Conservation (phyloP, 2,888 invertebrate genomes). For the Octodonta nipae region DNA sequence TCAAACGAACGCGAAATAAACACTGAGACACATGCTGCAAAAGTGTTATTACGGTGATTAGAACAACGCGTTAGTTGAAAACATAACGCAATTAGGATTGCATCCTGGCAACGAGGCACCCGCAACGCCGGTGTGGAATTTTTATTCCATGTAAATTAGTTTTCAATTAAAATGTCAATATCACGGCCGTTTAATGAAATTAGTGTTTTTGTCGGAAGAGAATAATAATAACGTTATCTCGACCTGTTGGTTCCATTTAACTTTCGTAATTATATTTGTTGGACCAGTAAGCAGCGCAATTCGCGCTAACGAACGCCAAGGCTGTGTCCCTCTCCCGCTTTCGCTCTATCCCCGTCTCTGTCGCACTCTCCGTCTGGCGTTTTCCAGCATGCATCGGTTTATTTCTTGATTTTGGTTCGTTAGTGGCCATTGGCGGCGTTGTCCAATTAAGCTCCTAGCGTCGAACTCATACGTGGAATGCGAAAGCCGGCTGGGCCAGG, state of each 20-base stretch:
- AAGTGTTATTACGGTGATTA: no score
- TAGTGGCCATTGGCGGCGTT: conserved; percentile 5
- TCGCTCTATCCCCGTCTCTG: no score
- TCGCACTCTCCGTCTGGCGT: neutral
- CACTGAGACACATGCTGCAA: no score
- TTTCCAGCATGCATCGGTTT: neutral
- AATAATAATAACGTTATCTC: conserved; percentile 24
- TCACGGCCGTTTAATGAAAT: conserved; percentile 32
- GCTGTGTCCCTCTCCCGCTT: conserved; percentile 2
- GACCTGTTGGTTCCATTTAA: conserved; percentile 29
- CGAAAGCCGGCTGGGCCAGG: no score
- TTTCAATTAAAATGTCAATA: conserved; percentile 35
- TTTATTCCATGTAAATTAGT: conserved; percentile 30
- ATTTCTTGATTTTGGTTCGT: conserved; percentile 5
- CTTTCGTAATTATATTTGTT: conserved; percentile 26
- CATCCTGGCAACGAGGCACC: no score
- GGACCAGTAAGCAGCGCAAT: conserved; percentile 7
- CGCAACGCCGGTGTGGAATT: no score
- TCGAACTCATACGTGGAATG: neutral
- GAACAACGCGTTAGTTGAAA: no score
- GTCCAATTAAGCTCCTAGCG: neutral
- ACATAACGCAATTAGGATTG: no score
- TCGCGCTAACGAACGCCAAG: conserved; percentile 1
- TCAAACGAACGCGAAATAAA: no score
- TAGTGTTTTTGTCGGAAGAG: conserved; percentile 28